These are phyloP conservation scores for Cranoglanis bouderius DNA, from an alignment of 2,113 vertebrate species.

Conservation along the genomic window DNA sequence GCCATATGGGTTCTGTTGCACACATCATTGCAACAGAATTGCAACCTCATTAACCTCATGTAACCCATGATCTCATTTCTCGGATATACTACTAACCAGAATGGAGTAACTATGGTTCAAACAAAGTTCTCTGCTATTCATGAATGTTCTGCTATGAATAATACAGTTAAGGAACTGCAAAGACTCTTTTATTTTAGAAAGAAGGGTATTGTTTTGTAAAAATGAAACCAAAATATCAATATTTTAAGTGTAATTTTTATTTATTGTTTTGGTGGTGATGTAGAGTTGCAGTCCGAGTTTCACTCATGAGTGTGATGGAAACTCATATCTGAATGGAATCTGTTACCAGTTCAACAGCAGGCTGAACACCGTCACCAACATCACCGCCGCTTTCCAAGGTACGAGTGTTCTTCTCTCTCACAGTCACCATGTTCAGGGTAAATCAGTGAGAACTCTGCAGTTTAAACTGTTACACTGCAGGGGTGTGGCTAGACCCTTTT, in stretches of 20 bases:
- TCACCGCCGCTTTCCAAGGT: conserved; percentile 75
- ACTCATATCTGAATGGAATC: conserved; percentile 77
- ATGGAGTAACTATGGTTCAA: neutral
- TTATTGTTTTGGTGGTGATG: neutral
- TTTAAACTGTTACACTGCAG: neutral
- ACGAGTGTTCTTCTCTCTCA: neutral
- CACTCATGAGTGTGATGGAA: conserved; percentile 72
- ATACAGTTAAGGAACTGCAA: neutral
- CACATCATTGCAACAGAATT: too few relatives aligned
- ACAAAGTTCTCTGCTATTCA: neutral
- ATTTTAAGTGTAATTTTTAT: neutral
- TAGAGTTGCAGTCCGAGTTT: conserved; percentile 79
- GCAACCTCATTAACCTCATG: neutral
- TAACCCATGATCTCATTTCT: neutral
- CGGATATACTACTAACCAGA: neutral
- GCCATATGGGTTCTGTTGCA: neutral
- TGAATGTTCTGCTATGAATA: neutral
- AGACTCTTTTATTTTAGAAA: neutral
- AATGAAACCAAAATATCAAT: neutral
- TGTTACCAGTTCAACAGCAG: conserved; percentile 70
- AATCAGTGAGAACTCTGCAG: neutral
- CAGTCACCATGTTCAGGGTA: too few relatives aligned
- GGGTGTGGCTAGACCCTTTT: too few relatives aligned
- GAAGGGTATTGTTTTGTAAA: neutral
- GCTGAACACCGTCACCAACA: conserved; percentile 32